Evolutionary conservation across 1,140 invertebrate genomes (phyloP).

Genomic region (Ditylenchus dipsaci): DNA sequence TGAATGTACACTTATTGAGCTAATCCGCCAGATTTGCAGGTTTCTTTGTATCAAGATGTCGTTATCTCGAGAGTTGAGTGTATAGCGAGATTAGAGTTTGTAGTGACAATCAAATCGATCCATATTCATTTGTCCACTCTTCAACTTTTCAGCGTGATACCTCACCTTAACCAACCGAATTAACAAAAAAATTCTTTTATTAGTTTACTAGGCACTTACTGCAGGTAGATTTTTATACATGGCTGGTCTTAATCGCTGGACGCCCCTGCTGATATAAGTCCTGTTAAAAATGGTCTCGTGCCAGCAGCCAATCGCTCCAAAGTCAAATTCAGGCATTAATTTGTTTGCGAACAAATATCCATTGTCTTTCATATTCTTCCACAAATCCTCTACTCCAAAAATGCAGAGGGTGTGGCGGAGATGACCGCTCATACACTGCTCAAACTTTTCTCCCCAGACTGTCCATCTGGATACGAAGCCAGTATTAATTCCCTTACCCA

Average conservation of each 20-base stretch:
- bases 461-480: neutral
- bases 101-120: neutral
- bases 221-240: neutral
- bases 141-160: neutral
- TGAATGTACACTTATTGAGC: too few relatives aligned
- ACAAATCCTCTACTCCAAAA: conserved; percentile 36
- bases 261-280: neutral
- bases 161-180: neutral
- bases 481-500: neutral
- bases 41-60: neutral
- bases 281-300: conserved; percentile 32
- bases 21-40: neutral
- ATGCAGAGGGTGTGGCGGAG: conserved; percentile 34
- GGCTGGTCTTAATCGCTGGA: neutral
- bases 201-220: neutral
- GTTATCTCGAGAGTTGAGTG: neutral
- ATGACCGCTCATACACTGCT: neutral
- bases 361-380: conserved; percentile 13
- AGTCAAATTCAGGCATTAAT: conserved; percentile 41
- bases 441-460: neutral
- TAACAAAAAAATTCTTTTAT: neutral
- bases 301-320: conserved; percentile 41
- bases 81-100: neutral
- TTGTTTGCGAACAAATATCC: conserved; percentile 40
- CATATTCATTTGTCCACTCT: neutral